Evolutionary conservation across 2,888 invertebrate genomes (phyloP).

Genomic region (Heliconius ethilla): DNA sequence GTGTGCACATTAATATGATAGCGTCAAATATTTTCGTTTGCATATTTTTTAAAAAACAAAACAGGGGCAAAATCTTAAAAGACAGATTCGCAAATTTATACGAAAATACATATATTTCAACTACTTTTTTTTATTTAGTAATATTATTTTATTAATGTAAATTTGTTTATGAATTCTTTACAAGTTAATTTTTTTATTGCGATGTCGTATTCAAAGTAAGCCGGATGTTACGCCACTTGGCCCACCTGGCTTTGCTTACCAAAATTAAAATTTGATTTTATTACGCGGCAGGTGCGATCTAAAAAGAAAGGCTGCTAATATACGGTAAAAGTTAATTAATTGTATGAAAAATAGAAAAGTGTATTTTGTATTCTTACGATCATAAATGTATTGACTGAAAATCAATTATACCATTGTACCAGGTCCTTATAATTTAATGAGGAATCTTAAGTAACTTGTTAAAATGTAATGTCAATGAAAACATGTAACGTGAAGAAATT

Average conservation of each 20-base stretch:
- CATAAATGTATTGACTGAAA: too few relatives aligned
- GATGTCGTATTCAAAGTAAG: conserved; percentile 3
- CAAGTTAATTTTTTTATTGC: not conserved
- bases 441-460: not conserved
- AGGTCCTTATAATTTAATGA: too few relatives aligned
- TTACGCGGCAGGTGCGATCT: conserved; percentile 18
- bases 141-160: not conserved
- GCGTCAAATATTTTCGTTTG: conserved; percentile 22
- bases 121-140: not conserved
- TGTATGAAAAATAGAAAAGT: not conserved
- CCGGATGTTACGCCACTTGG: conserved; percentile 29
- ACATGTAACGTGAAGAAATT: not conserved
- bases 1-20: conserved; percentile 27
- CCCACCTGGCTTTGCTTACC: conserved; percentile 39
- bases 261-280: conserved; percentile 27
- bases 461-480: not conserved
- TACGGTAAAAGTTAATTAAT: not conserved
- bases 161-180: not conserved
- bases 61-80: not conserved
- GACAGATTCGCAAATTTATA: not conserved
- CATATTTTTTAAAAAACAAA: conserved; percentile 1
- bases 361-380: not conserved
- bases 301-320: not conserved
- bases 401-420: too few relatives aligned
- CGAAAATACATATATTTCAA: not conserved